These are phyloP conservation scores for Lasioglossum villosulum DNA, from an alignment of 2,888 invertebrate species.

Conservation along the genomic window DNA sequence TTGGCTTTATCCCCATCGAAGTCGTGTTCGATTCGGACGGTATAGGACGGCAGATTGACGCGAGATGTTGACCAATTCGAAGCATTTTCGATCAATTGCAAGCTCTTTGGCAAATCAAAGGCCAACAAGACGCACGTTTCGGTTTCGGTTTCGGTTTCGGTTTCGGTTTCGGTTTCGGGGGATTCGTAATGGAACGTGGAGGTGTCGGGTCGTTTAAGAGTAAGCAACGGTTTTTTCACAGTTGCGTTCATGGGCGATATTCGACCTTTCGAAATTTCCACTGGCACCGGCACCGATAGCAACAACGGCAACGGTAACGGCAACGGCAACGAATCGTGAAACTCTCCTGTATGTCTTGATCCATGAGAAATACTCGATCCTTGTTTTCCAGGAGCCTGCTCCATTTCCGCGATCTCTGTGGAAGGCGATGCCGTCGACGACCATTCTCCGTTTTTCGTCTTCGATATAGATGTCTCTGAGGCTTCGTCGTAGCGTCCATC, in stretches of 20 bases:
- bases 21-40: neutral
- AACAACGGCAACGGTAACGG: constrained; percentile 71
- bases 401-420: too few relatives aligned
- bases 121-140: neutral
- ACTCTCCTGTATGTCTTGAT: constrained; percentile 82
- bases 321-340: constrained; percentile 82
- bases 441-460: neutral
- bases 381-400: neutral
- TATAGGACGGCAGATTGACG: neutral
- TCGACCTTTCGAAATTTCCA: constrained; percentile 52
- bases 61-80: neutral
- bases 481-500: neutral
- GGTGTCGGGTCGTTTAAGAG: neutral
- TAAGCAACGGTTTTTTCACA: neutral
- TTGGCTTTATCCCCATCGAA: neutral
- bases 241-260: neutral
- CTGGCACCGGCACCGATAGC: constrained; percentile 77
- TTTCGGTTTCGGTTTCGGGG: neutral
- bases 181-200: neutral
- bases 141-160: neutral
- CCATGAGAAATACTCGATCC: constrained; percentile 12
- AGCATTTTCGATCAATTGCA: neutral
- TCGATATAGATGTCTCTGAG: neutral
- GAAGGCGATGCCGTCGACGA: neutral
- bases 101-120: neutral